Evolutionary conservation across 2,888 invertebrate genomes (phyloP), one percentile per base, ranked within the genome.

Genomic region (Scaptomyza caliginosa): DNA sequence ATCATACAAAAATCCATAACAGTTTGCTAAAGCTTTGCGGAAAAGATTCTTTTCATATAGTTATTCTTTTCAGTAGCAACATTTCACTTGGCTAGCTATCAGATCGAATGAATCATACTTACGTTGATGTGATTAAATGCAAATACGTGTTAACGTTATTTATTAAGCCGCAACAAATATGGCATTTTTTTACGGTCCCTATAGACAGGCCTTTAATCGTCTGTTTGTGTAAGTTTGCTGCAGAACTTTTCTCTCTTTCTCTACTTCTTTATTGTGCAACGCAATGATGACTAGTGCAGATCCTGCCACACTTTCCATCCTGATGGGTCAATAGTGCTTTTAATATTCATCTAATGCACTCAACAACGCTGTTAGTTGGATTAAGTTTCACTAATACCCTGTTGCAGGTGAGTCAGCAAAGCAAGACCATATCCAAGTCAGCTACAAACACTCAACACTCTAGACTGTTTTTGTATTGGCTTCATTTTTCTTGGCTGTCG

Each of bases 261-360:
- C n/a, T n/a, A n/a, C n/a, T n/a, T n/a, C 13, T 2, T n/a, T 30
- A n/a, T 69, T 83, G 62, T 74, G 77, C 56, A 79, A 68, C 58
- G 58, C 45, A 64, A 59, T 48, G 62, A 59, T 52, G 70, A 66
- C 57, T 59, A 17, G 42, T 24, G 10, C 50, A 70, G 38, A 40
- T 58, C n/a, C 39, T n/a, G 30, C 11, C 51, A 38, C 17, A 38
- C 43, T 67, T 60, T 54, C 50, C 65, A 62, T 65, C 63, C 42
- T 62, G 67, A 43, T 52, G 48, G 55, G 48, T 50, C 30, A 55
- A 71, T n/a, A 77, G 71, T 80, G 79, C 74, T 82, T 74, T 85
- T 82, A 87, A 79, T 87, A 87, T 87, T 78, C 87, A 78, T 68
- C 74, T 82, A 85, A 87, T 83, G 83, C 87, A 82, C 71, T 85